phyloP scores from a whole-genome alignment of 2,113 vertebrate genomes.

The Myrmophylax atrothorax region DNA sequence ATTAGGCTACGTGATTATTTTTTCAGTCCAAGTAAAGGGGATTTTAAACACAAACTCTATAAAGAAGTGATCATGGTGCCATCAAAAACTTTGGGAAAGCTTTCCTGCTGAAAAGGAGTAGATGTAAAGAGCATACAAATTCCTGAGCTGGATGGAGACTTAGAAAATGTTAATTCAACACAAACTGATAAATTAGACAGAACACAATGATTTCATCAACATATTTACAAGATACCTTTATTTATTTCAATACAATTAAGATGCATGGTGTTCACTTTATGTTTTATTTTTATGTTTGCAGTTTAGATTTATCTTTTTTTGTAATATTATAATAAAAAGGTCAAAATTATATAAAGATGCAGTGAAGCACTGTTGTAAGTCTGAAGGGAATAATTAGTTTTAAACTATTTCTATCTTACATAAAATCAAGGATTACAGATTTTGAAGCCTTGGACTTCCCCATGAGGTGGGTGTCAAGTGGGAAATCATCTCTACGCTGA shows the following conservation, averaged over 20 bases:
- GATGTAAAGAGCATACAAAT: background rate
- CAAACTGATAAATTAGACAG: background rate
- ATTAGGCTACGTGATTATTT: background rate
- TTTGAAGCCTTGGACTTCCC: background rate
- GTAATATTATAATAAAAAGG: background rate
- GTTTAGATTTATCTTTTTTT: background rate
- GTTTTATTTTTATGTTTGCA: background rate
- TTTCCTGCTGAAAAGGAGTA: background rate
- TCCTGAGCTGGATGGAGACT: background rate
- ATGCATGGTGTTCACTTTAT: background rate
- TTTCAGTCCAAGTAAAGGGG: background rate
- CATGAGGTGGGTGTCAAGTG: background rate
- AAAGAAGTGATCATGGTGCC: background rate
- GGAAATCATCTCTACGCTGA: background rate
- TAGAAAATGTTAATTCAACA: background rate
- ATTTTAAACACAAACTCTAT: background rate
- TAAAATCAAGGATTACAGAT: background rate
- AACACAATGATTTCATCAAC: background rate
- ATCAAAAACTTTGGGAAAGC: background rate
- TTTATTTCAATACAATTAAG: background rate
- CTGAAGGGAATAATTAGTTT: background rate
- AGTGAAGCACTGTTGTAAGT: background rate
- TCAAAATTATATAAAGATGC: background rate
- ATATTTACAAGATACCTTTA: fast-evolving
- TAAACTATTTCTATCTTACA: background rate